A percentile compares a stretch with the other conserved stretches of the same genome.
Conservation (phyloP, 2,113 vertebrate genomes). For the Pimephales promelas region DNA sequence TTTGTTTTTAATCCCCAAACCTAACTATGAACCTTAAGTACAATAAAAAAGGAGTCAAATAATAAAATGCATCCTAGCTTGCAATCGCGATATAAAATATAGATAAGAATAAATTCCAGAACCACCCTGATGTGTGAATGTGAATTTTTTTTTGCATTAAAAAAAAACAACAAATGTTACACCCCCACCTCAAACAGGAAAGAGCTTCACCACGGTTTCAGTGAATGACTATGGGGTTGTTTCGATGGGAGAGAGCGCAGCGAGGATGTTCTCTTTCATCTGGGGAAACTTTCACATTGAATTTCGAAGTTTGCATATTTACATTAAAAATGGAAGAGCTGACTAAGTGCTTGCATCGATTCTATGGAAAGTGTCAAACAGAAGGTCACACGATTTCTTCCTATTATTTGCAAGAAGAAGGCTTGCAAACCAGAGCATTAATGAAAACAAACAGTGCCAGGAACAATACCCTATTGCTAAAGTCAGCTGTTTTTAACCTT, state of each 20-base stretch:
- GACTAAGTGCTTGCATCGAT: constrained; percentile 6
- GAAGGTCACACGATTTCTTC: neutral
- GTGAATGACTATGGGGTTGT: constrained; percentile 5
- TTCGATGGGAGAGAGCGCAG: constrained; percentile 3
- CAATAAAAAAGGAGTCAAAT: neutral
- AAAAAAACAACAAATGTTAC: constrained; percentile 17
- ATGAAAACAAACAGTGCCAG: neutral
- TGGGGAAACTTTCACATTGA: constrained; percentile 7
- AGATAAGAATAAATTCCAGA: neutral
- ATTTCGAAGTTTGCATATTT: constrained; percentile 2
- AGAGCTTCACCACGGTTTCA: constrained; percentile 27
- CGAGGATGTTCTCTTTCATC: neutral
- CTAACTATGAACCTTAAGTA: neutral
- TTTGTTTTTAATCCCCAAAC: neutral
- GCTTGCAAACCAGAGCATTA: neutral
- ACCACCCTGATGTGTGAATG: neutral
- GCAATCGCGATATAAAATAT: neutral
- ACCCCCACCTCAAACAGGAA: constrained; percentile 38
- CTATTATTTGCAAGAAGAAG: neutral
- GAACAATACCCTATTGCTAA: neutral
- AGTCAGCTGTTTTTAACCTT: neutral
- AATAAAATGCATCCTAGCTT: neutral
- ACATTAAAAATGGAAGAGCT: constrained; percentile 20
- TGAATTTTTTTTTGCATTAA: neutral
- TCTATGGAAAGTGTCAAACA: constrained; percentile 19